Evolutionary conservation across 2,113 vertebrate genomes (phyloP), one percentile per base, ranked within the genome.

Genomic region (Tretioscincus oriximinensis): DNA sequence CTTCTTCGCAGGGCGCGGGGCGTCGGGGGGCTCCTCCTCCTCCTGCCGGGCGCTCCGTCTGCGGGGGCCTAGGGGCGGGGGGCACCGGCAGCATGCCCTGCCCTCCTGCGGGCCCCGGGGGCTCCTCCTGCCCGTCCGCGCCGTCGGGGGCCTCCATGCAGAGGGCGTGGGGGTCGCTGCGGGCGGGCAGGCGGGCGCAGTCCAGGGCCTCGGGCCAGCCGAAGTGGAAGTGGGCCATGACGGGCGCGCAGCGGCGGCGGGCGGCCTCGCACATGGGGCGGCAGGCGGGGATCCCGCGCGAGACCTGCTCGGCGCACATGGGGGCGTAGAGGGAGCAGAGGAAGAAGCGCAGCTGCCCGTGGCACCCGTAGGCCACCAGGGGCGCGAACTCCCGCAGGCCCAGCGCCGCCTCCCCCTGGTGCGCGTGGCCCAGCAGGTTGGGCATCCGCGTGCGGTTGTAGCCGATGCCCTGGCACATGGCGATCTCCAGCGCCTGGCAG

Each of bases 121-220:
- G 0, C 97, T 94, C 85, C 70, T 1, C 95, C 93, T 0, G 97
- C 98, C 79, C 98, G 35, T 41, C 35, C 35, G 35, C 96, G 0
- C 99, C 98, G 93, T 99, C 97, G 0, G 98, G 98, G 0, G 98
- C 98, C 91, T 99, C 98, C 97, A 99, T 99, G 95, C 98, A 99
- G 76, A 99, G 94, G 0, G 98, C 97, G 2, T 99, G 97, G 35
- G 98, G 98, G 94, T 99, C 98, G 5, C 99, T 98, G 83, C 96
- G 95, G 80, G 97, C 99, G 87, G 98, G 98, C 92, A 99, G 94
- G 87, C 93, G 95, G 85, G 95, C 93, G 72, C 98, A 99, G 92
- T 99, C 96, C 2, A 99, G 96, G 0, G 98, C 97, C 86, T 99
- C 97, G 0, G 98, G 98, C 98, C 98, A 99, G 82, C 95, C 96